phyloP scores from a whole-genome alignment of 2,797 vertebrate genomes.

The Oryzias sinensis region DNA sequence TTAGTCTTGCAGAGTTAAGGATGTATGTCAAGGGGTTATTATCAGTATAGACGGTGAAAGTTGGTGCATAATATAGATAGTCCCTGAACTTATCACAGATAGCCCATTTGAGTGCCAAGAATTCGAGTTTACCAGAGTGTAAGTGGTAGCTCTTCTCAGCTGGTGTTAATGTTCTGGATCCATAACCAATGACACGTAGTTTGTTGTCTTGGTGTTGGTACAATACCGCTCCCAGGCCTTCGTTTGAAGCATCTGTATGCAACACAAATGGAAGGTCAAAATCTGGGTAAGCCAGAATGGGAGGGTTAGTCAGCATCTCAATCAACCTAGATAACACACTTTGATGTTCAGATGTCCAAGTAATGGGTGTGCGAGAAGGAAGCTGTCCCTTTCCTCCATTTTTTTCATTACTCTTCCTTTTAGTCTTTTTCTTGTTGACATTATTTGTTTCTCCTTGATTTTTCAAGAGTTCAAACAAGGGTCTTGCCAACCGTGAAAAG shows the following conservation, averaged over 20 bases:
- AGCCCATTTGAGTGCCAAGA: neutral
- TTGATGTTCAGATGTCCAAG: conserved; percentile 10
- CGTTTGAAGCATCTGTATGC: neutral
- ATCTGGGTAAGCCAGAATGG: conserved; percentile 1
- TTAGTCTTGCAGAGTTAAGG: too few relatives aligned
- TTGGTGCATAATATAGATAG: too few relatives aligned
- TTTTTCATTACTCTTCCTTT: neutral
- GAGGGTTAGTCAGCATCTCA: conserved; percentile 18
- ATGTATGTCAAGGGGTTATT: too few relatives aligned
- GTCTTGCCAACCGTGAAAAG: neutral
- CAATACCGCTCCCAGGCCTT: neutral
- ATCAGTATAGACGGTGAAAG: too few relatives aligned
- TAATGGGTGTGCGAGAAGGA: conserved; percentile 9
- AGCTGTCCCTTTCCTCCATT: conserved; percentile 10
- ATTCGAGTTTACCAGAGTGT: neutral
- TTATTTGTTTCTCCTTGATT: neutral
- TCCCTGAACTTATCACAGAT: too few relatives aligned
- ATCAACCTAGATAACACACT: neutral
- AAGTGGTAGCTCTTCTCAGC: conserved; percentile 9
- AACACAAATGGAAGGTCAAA: conserved; percentile 4
- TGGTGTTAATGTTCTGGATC: neutral
- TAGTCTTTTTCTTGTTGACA: neutral
- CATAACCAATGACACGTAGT: neutral
- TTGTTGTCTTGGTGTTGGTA: neutral
- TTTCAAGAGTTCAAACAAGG: conserved; percentile 6